A percentile compares a stretch with the other conserved stretches of the same genome.
These are phyloP conservation scores for Masticophis lateralis DNA, from an alignment of 2,797 vertebrate genomes.

Conservation along the genomic window DNA sequence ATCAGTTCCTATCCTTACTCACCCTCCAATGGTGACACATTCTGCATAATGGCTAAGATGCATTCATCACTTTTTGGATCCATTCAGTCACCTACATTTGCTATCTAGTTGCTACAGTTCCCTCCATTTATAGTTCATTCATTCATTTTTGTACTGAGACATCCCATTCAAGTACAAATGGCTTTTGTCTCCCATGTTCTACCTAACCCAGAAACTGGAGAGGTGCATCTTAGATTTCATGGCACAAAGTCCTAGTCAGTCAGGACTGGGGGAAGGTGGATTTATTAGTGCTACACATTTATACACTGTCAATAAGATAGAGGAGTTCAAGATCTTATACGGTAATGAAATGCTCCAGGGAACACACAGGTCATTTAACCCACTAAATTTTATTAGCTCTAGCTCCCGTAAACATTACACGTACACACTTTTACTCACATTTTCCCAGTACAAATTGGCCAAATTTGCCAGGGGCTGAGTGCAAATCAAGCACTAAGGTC, in stretches of 20 bases:
- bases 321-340: neutral
- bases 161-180: neutral
- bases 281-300: neutral
- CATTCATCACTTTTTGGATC: neutral
- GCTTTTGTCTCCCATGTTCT: neutral
- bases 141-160: neutral
- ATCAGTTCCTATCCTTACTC: neutral
- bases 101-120: neutral
- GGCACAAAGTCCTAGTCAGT: neutral
- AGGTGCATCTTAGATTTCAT: neutral
- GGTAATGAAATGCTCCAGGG: neutral
- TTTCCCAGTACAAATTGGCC: neutral
- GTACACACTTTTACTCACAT: neutral
- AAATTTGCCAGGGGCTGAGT: neutral
- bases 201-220: neutral
- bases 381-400: neutral
- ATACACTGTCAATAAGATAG: neutral
- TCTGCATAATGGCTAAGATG: neutral
- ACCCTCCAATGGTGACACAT: neutral
- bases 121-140: neutral
- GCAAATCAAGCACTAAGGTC: neutral
- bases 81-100: neutral
- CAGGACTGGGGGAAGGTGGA: neutral
- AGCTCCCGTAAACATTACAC: neutral
- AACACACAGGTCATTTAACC: neutral